A percentile compares a stretch with the other conserved stretches of the same genome.
Evolutionary conservation across 2,888 invertebrate species (phyloP).

Genomic region (Steinernema carpocapsae): DNA sequence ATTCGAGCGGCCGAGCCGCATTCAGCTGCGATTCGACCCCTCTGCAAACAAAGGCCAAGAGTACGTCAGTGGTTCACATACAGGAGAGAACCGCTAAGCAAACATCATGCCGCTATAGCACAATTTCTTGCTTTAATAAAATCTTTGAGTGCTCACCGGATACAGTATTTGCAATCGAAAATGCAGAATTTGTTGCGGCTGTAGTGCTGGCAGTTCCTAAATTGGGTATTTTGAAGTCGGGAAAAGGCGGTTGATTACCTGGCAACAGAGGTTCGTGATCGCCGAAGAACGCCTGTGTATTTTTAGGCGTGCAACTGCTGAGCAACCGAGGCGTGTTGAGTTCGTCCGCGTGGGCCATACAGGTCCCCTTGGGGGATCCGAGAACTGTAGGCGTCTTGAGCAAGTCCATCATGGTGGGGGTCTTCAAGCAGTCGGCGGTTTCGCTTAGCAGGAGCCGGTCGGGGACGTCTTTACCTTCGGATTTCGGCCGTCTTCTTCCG

Average conservation of each 20-base stretch:
- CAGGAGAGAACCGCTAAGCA: slow-evolving; percentile 24
- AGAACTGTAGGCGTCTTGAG: slow-evolving; percentile 52
- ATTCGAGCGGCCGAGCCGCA: neutral
- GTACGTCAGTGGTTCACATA: neutral
- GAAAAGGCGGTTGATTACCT: slow-evolving; percentile 40
- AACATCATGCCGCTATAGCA: slow-evolving; percentile 3
- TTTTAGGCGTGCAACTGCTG: slow-evolving; percentile 52
- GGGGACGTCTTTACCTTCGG: slow-evolving; percentile 10
- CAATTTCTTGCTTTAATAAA: neutral
- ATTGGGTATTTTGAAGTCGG: neutral
- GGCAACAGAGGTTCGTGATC: slow-evolving; percentile 57
- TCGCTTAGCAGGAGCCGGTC: slow-evolving; percentile 12
- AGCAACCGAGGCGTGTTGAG: slow-evolving; percentile 53
- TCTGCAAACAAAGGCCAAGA: slow-evolving; percentile 32
- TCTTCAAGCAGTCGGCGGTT: slow-evolving; percentile 44
- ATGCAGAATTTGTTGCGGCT: neutral
- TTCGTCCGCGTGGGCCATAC: slow-evolving; percentile 53
- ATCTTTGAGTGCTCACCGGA: slow-evolving; percentile 10
- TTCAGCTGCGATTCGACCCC: slow-evolving; percentile 7
- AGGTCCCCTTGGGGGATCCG: slow-evolving; percentile 42
- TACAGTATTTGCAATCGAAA: neutral
- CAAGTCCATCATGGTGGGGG: slow-evolving; percentile 52
- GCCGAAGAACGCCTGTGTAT: slow-evolving; percentile 51
- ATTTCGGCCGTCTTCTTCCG: slow-evolving; percentile 5
- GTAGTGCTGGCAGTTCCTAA: neutral